Conservation (phyloP, 2,113 vertebrate species). For the Tupaia chinensis region DNA sequence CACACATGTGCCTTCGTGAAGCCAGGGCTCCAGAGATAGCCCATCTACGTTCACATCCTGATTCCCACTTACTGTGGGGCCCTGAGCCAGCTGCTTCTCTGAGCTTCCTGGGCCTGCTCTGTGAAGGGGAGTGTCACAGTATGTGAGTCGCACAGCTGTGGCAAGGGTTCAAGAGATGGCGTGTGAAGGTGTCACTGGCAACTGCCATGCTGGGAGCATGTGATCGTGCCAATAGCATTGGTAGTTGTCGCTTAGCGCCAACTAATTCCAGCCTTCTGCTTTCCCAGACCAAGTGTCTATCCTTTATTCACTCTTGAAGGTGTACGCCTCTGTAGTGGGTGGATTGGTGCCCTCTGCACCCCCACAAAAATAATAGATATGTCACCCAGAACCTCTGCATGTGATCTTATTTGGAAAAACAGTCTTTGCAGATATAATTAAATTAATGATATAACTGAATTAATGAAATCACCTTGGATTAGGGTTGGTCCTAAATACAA, state of each 20-base stretch:
- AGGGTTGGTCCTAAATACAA: not conserved
- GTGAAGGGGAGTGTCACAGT: accelerated
- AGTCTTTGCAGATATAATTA: not conserved
- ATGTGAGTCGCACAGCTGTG: not conserved
- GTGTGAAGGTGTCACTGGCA: not conserved
- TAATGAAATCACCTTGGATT: not conserved
- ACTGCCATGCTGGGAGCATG: accelerated
- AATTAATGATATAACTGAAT: not conserved
- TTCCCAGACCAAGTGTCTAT: not conserved
- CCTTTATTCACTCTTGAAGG: not conserved
- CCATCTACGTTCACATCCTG: not conserved
- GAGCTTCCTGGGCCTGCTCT: accelerated
- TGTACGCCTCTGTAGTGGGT: not conserved
- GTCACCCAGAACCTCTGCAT: not conserved
- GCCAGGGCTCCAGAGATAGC: not conserved
- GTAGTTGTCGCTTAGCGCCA: not conserved
- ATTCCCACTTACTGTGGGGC: not conserved
- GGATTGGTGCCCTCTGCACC: not conserved
- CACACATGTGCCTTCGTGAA: accelerated
- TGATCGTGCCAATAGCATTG: accelerated
- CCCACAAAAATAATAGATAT: no score
- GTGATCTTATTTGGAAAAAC: not conserved
- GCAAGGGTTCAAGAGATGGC: accelerated
- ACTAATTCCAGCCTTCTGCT: not conserved
- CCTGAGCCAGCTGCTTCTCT: not conserved